Conservation (phyloP, 2,797 vertebrate species). For the Cossypha dichroa region DNA sequence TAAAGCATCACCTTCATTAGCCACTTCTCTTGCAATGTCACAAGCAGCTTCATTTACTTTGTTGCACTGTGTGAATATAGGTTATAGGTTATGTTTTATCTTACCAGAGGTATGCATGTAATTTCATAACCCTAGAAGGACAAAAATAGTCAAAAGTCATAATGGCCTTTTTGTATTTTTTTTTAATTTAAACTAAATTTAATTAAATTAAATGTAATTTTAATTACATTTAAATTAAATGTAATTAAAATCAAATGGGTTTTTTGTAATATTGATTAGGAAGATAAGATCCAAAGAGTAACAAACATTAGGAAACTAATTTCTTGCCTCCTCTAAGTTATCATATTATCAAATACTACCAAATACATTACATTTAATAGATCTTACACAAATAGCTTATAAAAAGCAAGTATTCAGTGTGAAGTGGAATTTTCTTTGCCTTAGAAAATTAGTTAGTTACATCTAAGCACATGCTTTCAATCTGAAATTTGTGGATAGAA, state of each 20-base stretch:
- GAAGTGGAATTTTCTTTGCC: background rate
- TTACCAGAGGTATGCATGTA: background rate
- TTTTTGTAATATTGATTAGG: background rate
- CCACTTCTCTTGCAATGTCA: constrained; percentile 92
- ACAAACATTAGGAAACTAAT: background rate
- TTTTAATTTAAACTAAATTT: background rate
- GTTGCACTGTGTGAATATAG: constrained; percentile 75
- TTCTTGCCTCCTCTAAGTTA: background rate
- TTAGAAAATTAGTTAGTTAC: background rate
- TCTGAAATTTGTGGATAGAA: background rate
- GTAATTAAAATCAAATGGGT: background rate
- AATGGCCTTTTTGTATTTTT: background rate
- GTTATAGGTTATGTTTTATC: background rate
- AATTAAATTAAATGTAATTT: background rate
- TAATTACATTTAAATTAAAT: background rate
- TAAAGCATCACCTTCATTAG: constrained; percentile 88
- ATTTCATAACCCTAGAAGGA: background rate
- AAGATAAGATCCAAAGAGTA: background rate
- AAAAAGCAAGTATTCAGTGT: background rate
- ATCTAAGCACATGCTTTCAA: background rate
- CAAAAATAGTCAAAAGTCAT: background rate
- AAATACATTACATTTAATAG: background rate
- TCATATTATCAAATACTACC: background rate
- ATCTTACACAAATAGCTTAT: background rate
- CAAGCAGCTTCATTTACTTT: constrained; percentile 95